These are phyloP conservation scores for Danio jaintianensis DNA, from an alignment of 2,797 vertebrate species.

Conservation along the genomic window DNA sequence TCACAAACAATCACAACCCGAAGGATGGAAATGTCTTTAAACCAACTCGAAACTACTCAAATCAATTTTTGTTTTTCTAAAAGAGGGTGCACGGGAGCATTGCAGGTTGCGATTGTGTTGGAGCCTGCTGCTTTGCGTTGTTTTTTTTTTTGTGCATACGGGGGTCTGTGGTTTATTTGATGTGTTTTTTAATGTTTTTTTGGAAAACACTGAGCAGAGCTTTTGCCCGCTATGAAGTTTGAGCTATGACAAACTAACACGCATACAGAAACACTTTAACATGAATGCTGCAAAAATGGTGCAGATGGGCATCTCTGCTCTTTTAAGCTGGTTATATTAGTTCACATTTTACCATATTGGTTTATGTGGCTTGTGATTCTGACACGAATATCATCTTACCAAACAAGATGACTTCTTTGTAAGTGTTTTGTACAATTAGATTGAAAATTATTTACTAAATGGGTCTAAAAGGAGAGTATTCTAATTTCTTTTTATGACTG, in stretches of 20 bases:
- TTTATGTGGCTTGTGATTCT: conserved; percentile 31
- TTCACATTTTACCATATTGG: conserved; percentile 35
- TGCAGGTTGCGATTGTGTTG: conserved; percentile 49
- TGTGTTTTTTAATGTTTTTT: conserved; percentile 53
- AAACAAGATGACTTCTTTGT: background rate
- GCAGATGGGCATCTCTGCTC: conserved; percentile 15
- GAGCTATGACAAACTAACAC: conserved; percentile 39
- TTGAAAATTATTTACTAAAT: conserved; percentile 1
- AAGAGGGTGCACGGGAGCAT: conserved; percentile 54
- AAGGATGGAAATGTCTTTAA: conserved; percentile 54
- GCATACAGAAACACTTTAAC: conserved; percentile 30
- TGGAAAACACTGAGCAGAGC: conserved; percentile 56
- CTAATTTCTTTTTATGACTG: background rate
- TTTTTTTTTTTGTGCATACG: conserved; percentile 32
- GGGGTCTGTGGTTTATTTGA: conserved; percentile 52
- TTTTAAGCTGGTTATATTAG: conserved; percentile 38
- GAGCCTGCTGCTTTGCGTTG: conserved; percentile 46
- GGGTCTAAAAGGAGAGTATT: conserved; percentile 11
- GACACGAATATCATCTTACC: conserved; percentile 6
- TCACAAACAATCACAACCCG: conserved; percentile 53
- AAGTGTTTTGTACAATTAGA: conserved; percentile 36
- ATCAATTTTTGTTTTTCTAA: conserved; percentile 43
- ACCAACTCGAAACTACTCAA: conserved; percentile 49
- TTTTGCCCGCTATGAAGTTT: conserved; percentile 47
- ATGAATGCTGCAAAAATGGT: background rate